Percentiles rank a stretch among this genome's conserved stretches.
These are phyloP conservation scores for Pristionchus maxplancki DNA, from an alignment of 2,888 invertebrate genomes.

Conservation along the genomic window DNA sequence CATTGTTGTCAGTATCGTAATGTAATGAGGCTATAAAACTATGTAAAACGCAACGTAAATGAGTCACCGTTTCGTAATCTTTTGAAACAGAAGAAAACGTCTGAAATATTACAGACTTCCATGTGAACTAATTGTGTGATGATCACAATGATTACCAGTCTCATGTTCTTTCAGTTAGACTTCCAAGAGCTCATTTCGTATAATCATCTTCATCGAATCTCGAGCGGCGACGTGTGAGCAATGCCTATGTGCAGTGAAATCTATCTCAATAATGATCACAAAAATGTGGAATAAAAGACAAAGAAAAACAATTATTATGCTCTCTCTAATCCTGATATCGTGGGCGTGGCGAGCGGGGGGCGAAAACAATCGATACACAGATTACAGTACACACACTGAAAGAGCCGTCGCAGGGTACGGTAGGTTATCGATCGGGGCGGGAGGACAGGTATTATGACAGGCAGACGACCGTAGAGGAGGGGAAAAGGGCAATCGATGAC, in stretches of 20 bases:
- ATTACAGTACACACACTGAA: conserved; percentile 13
- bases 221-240: background rate
- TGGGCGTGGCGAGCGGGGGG: background rate
- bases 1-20: too few relatives aligned
- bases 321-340: background rate
- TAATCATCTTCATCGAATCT: conserved; percentile 16
- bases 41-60: too few relatives aligned
- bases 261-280: background rate
- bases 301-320: conserved; percentile 20
- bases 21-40: too few relatives aligned
- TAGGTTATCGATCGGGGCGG: background rate
- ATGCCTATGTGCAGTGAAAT: conserved; percentile 44
- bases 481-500: background rate
- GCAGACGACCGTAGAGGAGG: background rate
- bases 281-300: background rate
- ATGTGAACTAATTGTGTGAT: too few relatives aligned
- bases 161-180: too few relatives aligned
- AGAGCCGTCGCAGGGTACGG: conserved; percentile 35
- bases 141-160: too few relatives aligned
- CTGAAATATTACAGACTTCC: too few relatives aligned
- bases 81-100: too few relatives aligned
- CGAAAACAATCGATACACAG: background rate
- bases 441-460: background rate
- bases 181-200: background rate
- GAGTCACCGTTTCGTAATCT: too few relatives aligned